Conservation (phyloP, 2,797 vertebrate genomes). For the Lacerta bilineata region DNA sequence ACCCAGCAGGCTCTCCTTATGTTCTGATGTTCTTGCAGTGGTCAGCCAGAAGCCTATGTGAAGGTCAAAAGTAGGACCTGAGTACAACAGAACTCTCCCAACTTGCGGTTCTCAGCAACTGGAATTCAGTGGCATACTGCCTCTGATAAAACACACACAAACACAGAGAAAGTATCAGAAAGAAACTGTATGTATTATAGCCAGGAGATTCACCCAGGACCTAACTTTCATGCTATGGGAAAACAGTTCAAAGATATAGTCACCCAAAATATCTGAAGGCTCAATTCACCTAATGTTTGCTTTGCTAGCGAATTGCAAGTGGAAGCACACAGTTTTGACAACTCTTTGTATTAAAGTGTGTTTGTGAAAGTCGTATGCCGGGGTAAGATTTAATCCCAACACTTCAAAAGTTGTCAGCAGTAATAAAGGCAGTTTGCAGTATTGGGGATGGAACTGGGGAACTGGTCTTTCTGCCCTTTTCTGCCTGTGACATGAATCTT, state of each 20-base stretch:
- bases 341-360: constrained; percentile 56
- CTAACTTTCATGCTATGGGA: constrained; percentile 62
- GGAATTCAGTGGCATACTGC: constrained; percentile 43
- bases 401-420: constrained; percentile 63
- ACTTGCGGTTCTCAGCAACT: no score
- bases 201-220: constrained; percentile 49
- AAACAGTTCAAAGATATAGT: constrained; percentile 59
- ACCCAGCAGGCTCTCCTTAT: no score
- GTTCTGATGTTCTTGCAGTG: no score
- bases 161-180: not conserved
- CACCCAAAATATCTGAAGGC: constrained; percentile 58
- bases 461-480: constrained; percentile 9
- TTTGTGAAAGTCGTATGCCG: constrained; percentile 30
- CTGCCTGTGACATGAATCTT: constrained; percentile 31
- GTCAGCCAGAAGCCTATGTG: no score
- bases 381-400: constrained; percentile 63
- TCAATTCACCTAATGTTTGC: constrained; percentile 60
- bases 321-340: constrained; percentile 50
- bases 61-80: no score
- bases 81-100: no score
- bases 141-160: constrained; percentile 42
- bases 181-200: constrained; percentile 54
- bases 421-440: constrained; percentile 46
- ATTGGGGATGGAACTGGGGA: constrained; percentile 52
- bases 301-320: constrained; percentile 49